Base-by-base conservation (phyloP, 2,888 invertebrate genomes). In the Pelosia muscerda region DNA sequence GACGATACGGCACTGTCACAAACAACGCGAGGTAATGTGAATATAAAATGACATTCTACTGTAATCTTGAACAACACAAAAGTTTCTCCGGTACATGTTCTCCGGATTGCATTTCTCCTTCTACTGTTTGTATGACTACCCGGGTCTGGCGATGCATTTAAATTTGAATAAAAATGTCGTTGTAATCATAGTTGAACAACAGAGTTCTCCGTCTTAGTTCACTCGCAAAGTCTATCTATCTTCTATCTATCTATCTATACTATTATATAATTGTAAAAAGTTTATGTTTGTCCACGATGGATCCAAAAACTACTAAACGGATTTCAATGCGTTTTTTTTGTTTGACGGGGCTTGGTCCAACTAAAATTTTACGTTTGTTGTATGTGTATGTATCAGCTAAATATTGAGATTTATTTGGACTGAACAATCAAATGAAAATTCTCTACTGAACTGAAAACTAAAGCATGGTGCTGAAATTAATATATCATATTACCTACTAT, bases 61-160 rank as follows among this genome's bases (percentile, higher is more conserved):
- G 26, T 26, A 8, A 28, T 57, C 57, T 57, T 31, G 57, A 57
- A 57, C 19, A 28, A 15, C 19, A 19, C 31, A 19, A 57, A 57
- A 57, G 57, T 57, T 57, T 57, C 57, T n/a, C 4, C 8, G 26
- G 28, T 19, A 57, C 57, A 26, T 26, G n/a, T 57, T 57, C 57
- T 13, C 3, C n/a, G 19, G 57, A 57, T 57, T 57, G 57, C 28
- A 57, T 10, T 57, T 57, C 19, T 57, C 19, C 13, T 22, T 54
- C 23, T 31, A n/a, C 28, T 10, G 26, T 49, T 49, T 49, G 49
- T 42, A 42, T 0, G n/a, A 28, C 25, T 57, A 26, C 28, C 26
- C 25, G 8, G 26, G 55, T 55, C 49, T 49, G 9, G 9, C n/a
- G 49, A 49, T 55, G 55, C 23, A 55, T 55, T 25, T 26, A 25